Evolutionary conservation across 2,113 vertebrate species (phyloP).

Genomic region (Aleadryas rufinucha): DNA sequence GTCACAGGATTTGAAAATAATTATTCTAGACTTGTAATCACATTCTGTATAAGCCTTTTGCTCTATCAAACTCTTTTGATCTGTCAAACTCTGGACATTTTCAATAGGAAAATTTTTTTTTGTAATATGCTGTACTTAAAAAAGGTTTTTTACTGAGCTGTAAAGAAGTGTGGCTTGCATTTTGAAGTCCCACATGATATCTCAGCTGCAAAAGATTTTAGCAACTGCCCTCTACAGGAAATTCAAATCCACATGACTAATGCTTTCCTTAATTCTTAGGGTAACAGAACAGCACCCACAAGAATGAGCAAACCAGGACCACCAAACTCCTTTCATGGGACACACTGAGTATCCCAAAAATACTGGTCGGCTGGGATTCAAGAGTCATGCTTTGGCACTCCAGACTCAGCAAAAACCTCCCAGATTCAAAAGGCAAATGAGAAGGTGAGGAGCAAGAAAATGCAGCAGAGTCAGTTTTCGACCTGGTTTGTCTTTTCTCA

Average conservation of each 20-base stretch:
- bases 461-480: not conserved
- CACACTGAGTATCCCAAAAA: not conserved
- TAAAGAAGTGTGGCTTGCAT: not conserved
- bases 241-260: not conserved
- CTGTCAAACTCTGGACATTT: not conserved
- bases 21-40: not conserved
- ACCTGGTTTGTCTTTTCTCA: not conserved
- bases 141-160: not conserved
- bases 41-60: not conserved
- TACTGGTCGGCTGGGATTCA: not conserved
- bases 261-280: not conserved
- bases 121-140: not conserved
- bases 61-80: not conserved
- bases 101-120: not conserved
- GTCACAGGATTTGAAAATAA: not conserved
- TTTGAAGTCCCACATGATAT: not conserved
- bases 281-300: not conserved
- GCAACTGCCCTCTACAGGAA: not conserved
- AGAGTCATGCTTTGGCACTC: not conserved
- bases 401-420: not conserved
- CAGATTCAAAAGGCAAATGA: not conserved
- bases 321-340: not conserved
- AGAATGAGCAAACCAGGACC: not conserved
- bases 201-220: not conserved
- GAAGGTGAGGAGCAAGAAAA: not conserved